Conservation (phyloP, 2,113 vertebrate species). For the Pseudorhombus dupliciocellatus region DNA sequence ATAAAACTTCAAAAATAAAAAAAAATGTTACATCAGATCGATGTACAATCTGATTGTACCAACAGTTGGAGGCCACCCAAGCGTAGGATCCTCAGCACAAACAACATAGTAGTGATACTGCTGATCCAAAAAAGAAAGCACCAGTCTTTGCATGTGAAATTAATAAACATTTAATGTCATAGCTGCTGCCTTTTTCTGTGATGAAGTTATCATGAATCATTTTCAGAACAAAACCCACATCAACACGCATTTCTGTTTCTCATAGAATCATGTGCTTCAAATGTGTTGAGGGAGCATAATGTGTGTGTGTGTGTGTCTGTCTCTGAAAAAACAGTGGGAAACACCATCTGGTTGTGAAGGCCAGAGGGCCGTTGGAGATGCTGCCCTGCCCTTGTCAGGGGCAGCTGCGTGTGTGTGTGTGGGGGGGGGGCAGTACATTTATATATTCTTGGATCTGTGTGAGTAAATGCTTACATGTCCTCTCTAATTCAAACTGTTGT, state of each 20-base stretch:
- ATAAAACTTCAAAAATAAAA: too few species aligned
- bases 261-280: background rate
- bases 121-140: background rate
- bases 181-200: background rate
- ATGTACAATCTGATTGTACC: too few species aligned
- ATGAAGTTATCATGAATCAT: too few species aligned
- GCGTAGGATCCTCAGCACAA: background rate
- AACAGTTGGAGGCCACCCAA: background rate
- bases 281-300: background rate
- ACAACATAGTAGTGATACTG: background rate
- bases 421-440: background rate
- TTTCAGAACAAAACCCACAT: too few species aligned
- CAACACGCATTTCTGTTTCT: too few species aligned
- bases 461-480: slow-evolving; percentile 8
- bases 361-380: slow-evolving; percentile 59
- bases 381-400: slow-evolving; percentile 67
- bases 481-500: slow-evolving; percentile 36
- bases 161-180: background rate
- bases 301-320: slow-evolving; percentile 16
- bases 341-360: slow-evolving; percentile 76
- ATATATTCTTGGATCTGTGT: background rate
- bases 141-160: background rate
- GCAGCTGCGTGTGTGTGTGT: slow-evolving; percentile 68
- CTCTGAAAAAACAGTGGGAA: slow-evolving; percentile 37
- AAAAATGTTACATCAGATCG: too few species aligned